Conservation (phyloP, 2,888 invertebrate genomes). For the Ophioninae sp. region DNA sequence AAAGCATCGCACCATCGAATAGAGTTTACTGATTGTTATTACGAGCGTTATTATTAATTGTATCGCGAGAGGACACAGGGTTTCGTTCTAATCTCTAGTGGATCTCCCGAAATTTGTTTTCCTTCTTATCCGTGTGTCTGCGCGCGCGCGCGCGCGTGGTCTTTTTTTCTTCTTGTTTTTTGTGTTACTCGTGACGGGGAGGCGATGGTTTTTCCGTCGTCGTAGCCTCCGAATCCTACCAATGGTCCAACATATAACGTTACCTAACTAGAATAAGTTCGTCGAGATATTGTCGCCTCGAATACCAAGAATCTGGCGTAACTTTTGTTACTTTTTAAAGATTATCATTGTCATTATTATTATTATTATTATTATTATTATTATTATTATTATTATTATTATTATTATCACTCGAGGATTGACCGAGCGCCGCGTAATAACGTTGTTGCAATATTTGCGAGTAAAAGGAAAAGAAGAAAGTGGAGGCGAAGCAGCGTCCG, state of each 20-base stretch:
- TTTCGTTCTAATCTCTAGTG: slow-evolving; percentile 15
- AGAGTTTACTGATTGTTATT: slow-evolving; percentile 56
- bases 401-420: slow-evolving; percentile 2
- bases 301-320: neutral
- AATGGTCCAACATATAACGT: slow-evolving; percentile 53
- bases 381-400: slow-evolving; percentile 9
- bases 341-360: slow-evolving; percentile 32
- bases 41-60: slow-evolving; percentile 42
- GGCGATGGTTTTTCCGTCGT: slow-evolving; percentile 20
- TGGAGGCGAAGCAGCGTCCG: slow-evolving; percentile 39
- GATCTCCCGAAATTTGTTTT: neutral
- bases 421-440: slow-evolving; percentile 27
- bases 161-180: slow-evolving; percentile 29
- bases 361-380: slow-evolving; percentile 13
- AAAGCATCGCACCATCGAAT: slow-evolving; percentile 57
- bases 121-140: slow-evolving; percentile 21
- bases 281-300: slow-evolving; percentile 41
- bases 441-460: slow-evolving; percentile 47
- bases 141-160: neutral
- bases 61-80: slow-evolving; percentile 53
- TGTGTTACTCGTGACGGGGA: slow-evolving; percentile 20
- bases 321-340: slow-evolving; percentile 10
- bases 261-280: slow-evolving; percentile 51
- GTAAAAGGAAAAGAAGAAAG: slow-evolving; percentile 19
- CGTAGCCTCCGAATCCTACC: slow-evolving; percentile 46